Conservation (phyloP, 2,888 invertebrate species). For the Zonitis immaculata region DNA sequence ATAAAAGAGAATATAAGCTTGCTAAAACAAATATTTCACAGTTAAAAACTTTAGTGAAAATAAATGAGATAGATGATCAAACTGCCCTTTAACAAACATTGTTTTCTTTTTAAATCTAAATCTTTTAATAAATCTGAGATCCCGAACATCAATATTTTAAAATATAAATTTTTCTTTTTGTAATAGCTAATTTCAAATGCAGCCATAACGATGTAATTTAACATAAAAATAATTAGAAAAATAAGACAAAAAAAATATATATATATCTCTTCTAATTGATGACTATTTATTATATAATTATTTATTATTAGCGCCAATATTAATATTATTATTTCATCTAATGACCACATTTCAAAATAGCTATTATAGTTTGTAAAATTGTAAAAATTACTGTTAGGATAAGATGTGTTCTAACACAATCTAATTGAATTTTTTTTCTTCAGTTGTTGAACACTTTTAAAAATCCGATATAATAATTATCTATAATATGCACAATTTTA, state of each 20-base stretch:
- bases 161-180: constrained; percentile 28
- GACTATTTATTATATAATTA: neutral
- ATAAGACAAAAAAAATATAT: constrained; percentile 23
- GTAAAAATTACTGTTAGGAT: constrained; percentile 36
- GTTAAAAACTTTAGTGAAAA: constrained; percentile 30
- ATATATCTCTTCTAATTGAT: constrained; percentile 8
- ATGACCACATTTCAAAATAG: constrained; percentile 34
- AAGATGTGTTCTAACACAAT: constrained; percentile 41
- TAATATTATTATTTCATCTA: neutral
- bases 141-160: constrained; percentile 40
- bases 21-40: constrained; percentile 30
- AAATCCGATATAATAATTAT: constrained; percentile 46
- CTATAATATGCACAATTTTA: constrained; percentile 49
- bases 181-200: constrained; percentile 30
- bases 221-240: constrained; percentile 15
- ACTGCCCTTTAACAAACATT: constrained; percentile 17
- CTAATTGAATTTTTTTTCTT: constrained; percentile 31
- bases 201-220: constrained; percentile 22
- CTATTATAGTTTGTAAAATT: constrained; percentile 33
- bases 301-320: neutral
- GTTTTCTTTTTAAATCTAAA: constrained; percentile 26
- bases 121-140: constrained; percentile 36
- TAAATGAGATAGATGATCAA: constrained; percentile 28
- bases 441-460: constrained; percentile 42
- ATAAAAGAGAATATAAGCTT: constrained; percentile 35